phyloP scores from a whole-genome alignment of 1,140 invertebrate genomes.

The Chymomyza costata region DNA sequence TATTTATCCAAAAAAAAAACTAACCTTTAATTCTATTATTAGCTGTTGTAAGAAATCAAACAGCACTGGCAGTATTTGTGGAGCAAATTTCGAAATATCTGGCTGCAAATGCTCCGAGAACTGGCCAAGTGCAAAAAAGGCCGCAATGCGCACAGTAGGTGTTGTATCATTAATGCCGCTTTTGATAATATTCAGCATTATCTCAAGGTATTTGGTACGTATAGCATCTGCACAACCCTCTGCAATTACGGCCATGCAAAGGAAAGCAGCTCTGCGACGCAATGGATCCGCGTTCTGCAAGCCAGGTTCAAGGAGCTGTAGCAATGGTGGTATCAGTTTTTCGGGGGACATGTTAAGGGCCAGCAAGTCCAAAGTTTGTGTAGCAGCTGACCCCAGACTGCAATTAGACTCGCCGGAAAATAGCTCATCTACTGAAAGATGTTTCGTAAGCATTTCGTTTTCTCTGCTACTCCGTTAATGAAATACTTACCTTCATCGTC shows the following conservation, averaged over 20 bases:
- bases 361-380: conserved; percentile 85
- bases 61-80: conserved; percentile 84
- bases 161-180: conserved; percentile 81
- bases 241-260: conserved; percentile 84
- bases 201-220: conserved; percentile 82
- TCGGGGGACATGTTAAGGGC: conserved; percentile 86
- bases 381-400: conserved; percentile 80
- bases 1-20: neutral
- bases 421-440: conserved; percentile 25
- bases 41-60: conserved; percentile 83
- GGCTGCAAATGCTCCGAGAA: conserved; percentile 88
- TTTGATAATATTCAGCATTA: conserved; percentile 83
- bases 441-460: no score
- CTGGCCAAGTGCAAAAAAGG: conserved; percentile 88
- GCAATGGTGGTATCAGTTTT: conserved; percentile 83
- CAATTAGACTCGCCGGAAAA: conserved; percentile 23
- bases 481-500: conserved; percentile 80
- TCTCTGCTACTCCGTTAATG: no score
- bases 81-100: conserved; percentile 83
- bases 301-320: conserved; percentile 80
- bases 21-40: conserved; percentile 76
- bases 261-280: conserved; percentile 82
- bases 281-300: conserved; percentile 78
- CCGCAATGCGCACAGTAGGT: conserved; percentile 81
- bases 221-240: conserved; percentile 89